Base-by-base conservation (phyloP, 2,888 invertebrate genomes). In the Alloscopus bannaensis region DNA sequence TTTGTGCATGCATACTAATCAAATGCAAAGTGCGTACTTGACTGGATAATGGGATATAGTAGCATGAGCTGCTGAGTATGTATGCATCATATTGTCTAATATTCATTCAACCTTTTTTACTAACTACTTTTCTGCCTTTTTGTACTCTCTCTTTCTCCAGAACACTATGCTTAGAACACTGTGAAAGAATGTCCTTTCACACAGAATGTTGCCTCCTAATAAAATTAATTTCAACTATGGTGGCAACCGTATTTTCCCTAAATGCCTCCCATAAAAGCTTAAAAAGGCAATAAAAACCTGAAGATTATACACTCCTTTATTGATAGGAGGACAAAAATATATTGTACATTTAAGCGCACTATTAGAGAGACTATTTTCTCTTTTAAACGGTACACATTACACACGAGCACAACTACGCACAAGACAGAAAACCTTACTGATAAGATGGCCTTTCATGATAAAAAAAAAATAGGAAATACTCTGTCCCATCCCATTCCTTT, bases 1-100 rank as follows among this genome's bases (percentile, higher is more conserved):
- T 64, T 66, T 52, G 20, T 65, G 66, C 59, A 57, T 40, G 47
- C 47, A 47, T 31, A 16, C 52, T 77, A 77, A 77, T 77, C 60
- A 77, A 77, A 77, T 77, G 77, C 77, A 77, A 77, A 77, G 77
- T 77, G 77, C 77, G 77, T 77, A 77, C 62, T 69, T 69, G 62
- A 69, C 76, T 76, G 76, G 77, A 77, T 69, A 31, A 50, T 55
- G 22, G 73, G 59, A 24, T 72, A 31, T 31, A 20, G 36, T n/a
- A n/a, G n/a, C n/a, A n/a, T n/a, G n/a, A n/a, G n/a, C n/a, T n/a
- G n/a, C n/a, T n/a, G n/a, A n/a, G n/a, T n/a, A n/a, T n/a, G n/a
- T n/a, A n/a, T n/a, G n/a, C n/a, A n/a, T n/a, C n/a, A n/a, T n/a
- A n/a, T n/a, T n/a, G n/a, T n/a, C n/a, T n/a, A n/a, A n/a, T n/a